Evolutionary conservation across 2,888 invertebrate species (phyloP), one percentile per base, ranked within the genome.

Genomic region (Eristalis intricaria): DNA sequence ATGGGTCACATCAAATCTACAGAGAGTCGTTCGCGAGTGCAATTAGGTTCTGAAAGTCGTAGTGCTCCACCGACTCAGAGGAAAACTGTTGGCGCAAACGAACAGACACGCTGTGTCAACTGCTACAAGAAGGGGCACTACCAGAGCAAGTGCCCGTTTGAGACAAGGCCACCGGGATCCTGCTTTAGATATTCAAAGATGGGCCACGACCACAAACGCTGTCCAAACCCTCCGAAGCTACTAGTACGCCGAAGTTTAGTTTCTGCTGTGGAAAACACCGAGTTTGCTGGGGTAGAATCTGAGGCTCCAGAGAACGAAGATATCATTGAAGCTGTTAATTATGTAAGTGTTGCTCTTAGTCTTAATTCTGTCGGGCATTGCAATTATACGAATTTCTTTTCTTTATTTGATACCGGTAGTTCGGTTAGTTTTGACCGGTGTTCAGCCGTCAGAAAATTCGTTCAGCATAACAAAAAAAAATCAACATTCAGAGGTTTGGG

Each of bases 281-380:
- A 71, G 19, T 29, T 7, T 10, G 35, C 22, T 11, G n/a, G 65
- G 11, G 68, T n/a, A 29, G 68, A 26, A 29, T 1, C 15, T 22
- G 29, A 43, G 43, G 68, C 50, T 50, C 19, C 19, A 15, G 10
- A 26, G 26, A 29, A 68, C 23, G 43, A 50, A 11, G 56, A 68
- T 50, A 1, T 68, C n/a, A 26, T 50, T 22, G 68, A 56, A 19
- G 68, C 68, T 29, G 68, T 29, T 26, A 61, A 43, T 71, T 43
- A 63, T 40, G n/a, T 63, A 71, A 64, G 63, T 64, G 64, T 74
- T 74, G 64, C 50, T 74, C 26, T 74, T 50, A 64, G 22, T 74
- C 29, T 64, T 56, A 43, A 35, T 19, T 64, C 64, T 15, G 13
- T 10, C 43, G 19, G n/a, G 11, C 56, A 64, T 35, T 64, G 64